A percentile compares a stretch with the other conserved stretches of the same genome.
Conservation (phyloP, 2,113 vertebrate genomes). For the Sakesphorus luctuosus region DNA sequence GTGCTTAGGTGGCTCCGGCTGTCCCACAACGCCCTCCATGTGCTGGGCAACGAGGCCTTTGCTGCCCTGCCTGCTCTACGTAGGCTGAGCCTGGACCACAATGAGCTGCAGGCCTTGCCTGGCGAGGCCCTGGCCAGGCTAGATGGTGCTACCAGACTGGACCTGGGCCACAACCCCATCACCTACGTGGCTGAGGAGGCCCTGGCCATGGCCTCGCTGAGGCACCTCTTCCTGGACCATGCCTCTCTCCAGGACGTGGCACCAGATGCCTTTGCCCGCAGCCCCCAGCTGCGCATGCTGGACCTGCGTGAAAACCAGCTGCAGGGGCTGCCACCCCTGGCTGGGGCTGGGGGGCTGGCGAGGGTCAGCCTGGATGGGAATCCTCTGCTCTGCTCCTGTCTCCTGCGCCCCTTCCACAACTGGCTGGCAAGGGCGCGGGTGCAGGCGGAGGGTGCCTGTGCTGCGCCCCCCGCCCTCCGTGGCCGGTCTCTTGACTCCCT, state of each 20-base stretch:
- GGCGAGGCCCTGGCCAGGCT: slow-evolving; percentile 86
- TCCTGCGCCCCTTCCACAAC: slow-evolving; percentile 81
- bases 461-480: slow-evolving; percentile 75
- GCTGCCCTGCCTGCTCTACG: slow-evolving; percentile 84
- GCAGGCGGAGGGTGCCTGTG: slow-evolving; percentile 78
- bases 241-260: slow-evolving; percentile 89
- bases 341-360: slow-evolving; percentile 73
- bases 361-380: slow-evolving; percentile 85
- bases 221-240: slow-evolving; percentile 86
- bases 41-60: slow-evolving; percentile 88
- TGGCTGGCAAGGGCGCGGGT: slow-evolving; percentile 80
- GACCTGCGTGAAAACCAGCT: slow-evolving; percentile 91
- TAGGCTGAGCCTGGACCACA: slow-evolving; percentile 91
- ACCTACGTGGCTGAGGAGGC: slow-evolving; percentile 86
- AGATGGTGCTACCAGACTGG: slow-evolving; percentile 77
- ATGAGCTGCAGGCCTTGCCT: slow-evolving; percentile 90
- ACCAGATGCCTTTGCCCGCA: slow-evolving; percentile 78
- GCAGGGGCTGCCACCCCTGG: slow-evolving; percentile 80
- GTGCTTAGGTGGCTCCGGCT: slow-evolving; percentile 87
- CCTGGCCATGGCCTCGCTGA: slow-evolving; percentile 85
- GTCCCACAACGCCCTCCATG: slow-evolving; percentile 89
- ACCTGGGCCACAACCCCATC: slow-evolving; percentile 92
- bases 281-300: slow-evolving; percentile 80
- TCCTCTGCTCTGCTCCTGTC: slow-evolving; percentile 89
- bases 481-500: slow-evolving; percentile 84